Evolutionary conservation across 2,888 invertebrate genomes (phyloP), one percentile per base, ranked within the genome.

Genomic region (Carcina quercana): DNA sequence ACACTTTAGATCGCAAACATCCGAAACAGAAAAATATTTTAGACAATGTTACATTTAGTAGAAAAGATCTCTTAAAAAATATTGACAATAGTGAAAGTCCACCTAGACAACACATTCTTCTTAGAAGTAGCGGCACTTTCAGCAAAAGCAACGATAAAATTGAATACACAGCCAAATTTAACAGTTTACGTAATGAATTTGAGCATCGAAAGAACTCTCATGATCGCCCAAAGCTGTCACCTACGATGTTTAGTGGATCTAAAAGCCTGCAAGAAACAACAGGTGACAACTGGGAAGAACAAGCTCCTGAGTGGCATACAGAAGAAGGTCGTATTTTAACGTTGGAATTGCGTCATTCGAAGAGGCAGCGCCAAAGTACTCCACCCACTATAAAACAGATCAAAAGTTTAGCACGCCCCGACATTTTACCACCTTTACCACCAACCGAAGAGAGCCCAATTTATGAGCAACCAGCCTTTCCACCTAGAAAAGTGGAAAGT

Each of bases 1-100:
- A 95, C 45, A 95, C 95, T 0, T 78, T 95, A 34, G 95, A 95
- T 54, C 85, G 94, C 14, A 94, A 94, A 57, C 89, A 91, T 25
- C 87, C 57, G 2, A 83, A 80, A 50, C 67, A 75, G 20, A 82
- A 72, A 55, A 64, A 66, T 36, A 42, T 50, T 14, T 37, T 54
- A 14, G 71, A 71, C 38, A 64, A 41, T 33, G 47, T 50, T 25
- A 65, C 72, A 15, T 74, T 72, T 24, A 78, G 73, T 35, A 68
- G 78, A 40, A 78, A 59, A 45, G 60, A 70, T 40, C 49, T 80
- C 2, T 50, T 72, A 5, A 66, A 68, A 40, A 67, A 62, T 45
- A 59, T 75, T 13, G 61, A 69, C 28, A 52, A 42, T 20, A 54
- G 53, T 25, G 55, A 52, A 25, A 59, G 45, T 32, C 47, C 54